Base-by-base conservation (phyloP, 2,888 invertebrate genomes). In the Malthinus flaveolus region DNA sequence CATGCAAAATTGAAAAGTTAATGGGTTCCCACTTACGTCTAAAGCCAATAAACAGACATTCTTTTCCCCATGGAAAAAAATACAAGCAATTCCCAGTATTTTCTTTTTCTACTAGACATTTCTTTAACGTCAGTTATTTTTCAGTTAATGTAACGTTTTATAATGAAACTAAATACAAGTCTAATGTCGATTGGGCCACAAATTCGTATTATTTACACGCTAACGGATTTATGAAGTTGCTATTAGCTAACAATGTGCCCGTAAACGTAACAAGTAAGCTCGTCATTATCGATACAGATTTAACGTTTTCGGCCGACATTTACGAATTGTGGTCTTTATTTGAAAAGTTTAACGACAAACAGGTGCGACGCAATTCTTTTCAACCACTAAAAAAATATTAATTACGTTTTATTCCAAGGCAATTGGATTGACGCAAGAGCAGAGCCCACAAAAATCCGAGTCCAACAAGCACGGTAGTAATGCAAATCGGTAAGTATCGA, bases 391-490 rank as follows among this genome's bases (percentile, higher is more conserved):
- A 3, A 5, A 2, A 3, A 3, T 23, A 23, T 23, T 23, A 23
- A 2, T 23, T 13, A 13, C 1, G 13, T 32, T 79, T 79, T 77
- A 90, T 88, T 83, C 86, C 5, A 23, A 23, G 23, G 23, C 23
- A 8, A 82, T 95, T 68, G 95, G 93, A 34, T 79, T 95, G 71
- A 92, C 93, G 2, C 94, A 95, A 77, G 95, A 95, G 76, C 93
- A 23, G 23, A 23, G 23, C 3, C 23, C 23, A 23, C 23, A 23
- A 23, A 23, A 23, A 3, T 2, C 23, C 23, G 5, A 2, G 23
- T 23, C 23, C 5, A 23, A 23, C 5, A 23, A 23, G n/a, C n/a
- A n/a, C n/a, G n/a, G n/a, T n/a, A n/a, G n/a, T n/a, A n/a, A n/a
- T n/a, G n/a, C 23, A 23, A 23, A 23, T 5, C 23, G 5, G 23